Conservation (phyloP, 2,113 vertebrate genomes). For the Leucosticte australis region DNA sequence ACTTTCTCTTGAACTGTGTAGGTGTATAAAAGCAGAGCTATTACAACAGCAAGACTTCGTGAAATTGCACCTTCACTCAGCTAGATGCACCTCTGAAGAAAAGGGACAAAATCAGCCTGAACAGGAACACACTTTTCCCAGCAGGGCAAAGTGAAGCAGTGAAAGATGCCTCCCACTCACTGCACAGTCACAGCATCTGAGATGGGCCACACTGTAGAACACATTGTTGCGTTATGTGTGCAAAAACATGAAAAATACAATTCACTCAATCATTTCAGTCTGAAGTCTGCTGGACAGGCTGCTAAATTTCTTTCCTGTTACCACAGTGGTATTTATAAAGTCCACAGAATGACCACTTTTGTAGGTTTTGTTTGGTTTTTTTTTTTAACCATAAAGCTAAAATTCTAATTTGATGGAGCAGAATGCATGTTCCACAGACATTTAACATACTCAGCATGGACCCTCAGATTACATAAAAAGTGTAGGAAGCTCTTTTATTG, state of each 20-base stretch:
- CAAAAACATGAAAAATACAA: background rate
- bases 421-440: background rate
- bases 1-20: slow-evolving; percentile 17
- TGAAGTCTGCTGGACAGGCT: background rate
- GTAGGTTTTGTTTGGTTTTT: background rate
- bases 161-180: background rate
- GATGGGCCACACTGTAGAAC: background rate
- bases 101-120: background rate
- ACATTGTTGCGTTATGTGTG: background rate
- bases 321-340: background rate
- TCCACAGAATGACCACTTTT: background rate
- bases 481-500: background rate
- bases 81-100: background rate
- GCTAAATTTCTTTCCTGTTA: background rate
- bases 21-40: slow-evolving; percentile 27
- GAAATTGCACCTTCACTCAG: slow-evolving; percentile 9
- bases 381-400: background rate
- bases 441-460: background rate
- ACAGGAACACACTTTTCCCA: background rate
- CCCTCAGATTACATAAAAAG: background rate
- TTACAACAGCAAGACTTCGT: background rate
- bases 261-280: background rate
- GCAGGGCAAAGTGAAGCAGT: background rate
- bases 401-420: background rate
- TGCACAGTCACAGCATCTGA: background rate